A percentile compares a stretch with the other conserved stretches of the same genome.
phyloP scores from a whole-genome alignment of 2,113 vertebrate genomes.

The Perca flavescens region DNA sequence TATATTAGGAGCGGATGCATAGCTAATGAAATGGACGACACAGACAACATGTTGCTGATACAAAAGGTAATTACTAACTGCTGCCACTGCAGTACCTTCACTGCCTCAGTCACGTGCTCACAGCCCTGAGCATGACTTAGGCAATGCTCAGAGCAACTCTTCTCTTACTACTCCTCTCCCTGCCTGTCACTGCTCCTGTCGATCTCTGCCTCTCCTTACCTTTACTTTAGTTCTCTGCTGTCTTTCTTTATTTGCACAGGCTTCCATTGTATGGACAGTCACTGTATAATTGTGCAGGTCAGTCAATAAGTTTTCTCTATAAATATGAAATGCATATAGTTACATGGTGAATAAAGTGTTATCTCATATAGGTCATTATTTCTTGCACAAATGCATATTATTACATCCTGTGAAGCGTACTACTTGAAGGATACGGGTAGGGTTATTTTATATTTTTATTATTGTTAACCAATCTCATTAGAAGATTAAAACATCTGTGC shows the following conservation, averaged over 20 bases:
- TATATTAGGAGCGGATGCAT: constrained; percentile 35
- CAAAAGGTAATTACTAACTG: constrained; percentile 71
- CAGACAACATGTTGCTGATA: constrained; percentile 64
- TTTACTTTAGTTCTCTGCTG: not conserved
- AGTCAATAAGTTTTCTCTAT: not conserved
- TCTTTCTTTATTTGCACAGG: not conserved
- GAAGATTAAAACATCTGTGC: not conserved
- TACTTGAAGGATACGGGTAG: not conserved
- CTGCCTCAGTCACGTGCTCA: constrained; percentile 55
- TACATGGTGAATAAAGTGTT: not conserved
- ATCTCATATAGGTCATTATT: constrained; percentile 4
- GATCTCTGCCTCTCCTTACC: constrained; percentile 4
- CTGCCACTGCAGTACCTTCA: constrained; percentile 60
- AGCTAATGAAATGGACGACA: constrained; percentile 69
- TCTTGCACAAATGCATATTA: not conserved
- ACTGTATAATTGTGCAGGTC: not conserved
- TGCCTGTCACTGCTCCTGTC: constrained; percentile 32
- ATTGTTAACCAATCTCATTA: not conserved
- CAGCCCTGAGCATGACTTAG: constrained; percentile 49
- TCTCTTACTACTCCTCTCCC: constrained; percentile 28
- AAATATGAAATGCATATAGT: constrained; percentile 2
- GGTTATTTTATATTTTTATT: not conserved
- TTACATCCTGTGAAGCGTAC: not conserved
- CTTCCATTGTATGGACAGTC: not conserved
- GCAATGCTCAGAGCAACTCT: constrained; percentile 54